Base-by-base conservation (phyloP, 92 coral and sea anemone genomes). In the Blastomussa wellsi region DNA sequence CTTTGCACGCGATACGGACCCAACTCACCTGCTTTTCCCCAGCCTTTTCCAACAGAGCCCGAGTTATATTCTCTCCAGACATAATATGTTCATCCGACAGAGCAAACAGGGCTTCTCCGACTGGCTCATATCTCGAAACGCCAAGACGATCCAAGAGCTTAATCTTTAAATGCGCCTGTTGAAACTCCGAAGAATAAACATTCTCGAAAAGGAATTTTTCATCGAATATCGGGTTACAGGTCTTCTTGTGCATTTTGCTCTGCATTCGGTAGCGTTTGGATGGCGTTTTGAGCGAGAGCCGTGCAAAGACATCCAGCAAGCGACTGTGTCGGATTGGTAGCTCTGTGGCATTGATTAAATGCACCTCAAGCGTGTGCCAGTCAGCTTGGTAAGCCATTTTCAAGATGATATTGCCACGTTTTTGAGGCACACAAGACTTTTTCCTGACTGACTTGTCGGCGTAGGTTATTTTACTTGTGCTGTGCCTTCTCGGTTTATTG, bases 211-310 rank as follows among this genome's bases (percentile, higher is more conserved):
- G 69, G 77, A 87, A 88, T 69, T 62, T 85, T 35, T 87, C 92
- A 67, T 94, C 95, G 71, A 87, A 94, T 28, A 94, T 92, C 60
- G 98, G 98, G 82, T 94, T 94, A 82, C 98, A 94, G 37, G 93
- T 92, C 47, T 94, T 94, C 86, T 94, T 94, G 86, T 65, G 80
- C 47, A 94, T 84, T 84, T 90, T 94, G 87, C 93, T 94, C 41
- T 94, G 92, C 74, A 81, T 80, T 16, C 92, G 80, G 15, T 87
- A 85, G 57, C 87, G 94, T 72, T 94, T 94, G 28, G 92, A 79
- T 1, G 97, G 93, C 78, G 94, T 70, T 29, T 64, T 87, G 42
- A 94, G 82, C 38, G 89, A 79, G 33, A 94, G 32, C 36, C 88
- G 89, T 19, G 91, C 93, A 77, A 87, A 94, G 12, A 91, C 86